These are phyloP conservation scores for Oconnorella tubifera DNA, from an alignment of 2,888 invertebrate genomes.

Conservation along the genomic window DNA sequence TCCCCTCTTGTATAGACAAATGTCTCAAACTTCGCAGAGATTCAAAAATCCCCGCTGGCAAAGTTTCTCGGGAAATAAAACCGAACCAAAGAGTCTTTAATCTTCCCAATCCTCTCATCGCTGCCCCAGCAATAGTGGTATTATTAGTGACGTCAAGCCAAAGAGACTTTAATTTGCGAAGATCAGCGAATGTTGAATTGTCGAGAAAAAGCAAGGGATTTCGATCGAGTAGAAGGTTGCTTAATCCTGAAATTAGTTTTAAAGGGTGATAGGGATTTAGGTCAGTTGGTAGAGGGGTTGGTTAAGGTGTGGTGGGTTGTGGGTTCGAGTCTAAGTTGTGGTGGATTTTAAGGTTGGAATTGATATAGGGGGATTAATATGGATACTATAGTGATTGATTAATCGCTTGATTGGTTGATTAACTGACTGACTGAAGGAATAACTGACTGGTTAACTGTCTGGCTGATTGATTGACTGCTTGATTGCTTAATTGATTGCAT, in stretches of 20 bases:
- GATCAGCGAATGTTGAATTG: constrained; percentile 13
- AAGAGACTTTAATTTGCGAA: constrained; percentile 18
- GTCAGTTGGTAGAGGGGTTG: no score
- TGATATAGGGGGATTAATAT: no score
- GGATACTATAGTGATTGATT: no score
- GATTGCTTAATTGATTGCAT: no score
- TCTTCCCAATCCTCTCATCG: constrained; percentile 15
- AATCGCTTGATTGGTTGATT: no score
- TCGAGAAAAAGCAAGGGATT: constrained; percentile 21
- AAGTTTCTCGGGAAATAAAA: constrained; percentile 3
- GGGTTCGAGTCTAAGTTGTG: no score
- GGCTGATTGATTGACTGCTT: no score
- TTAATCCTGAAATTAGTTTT: constrained; percentile 7
- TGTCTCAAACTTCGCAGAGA: constrained; percentile 12
- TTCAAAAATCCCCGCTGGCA: constrained; percentile 18
- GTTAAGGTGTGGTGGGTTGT: no score
- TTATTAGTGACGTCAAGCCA: constrained; percentile 22
- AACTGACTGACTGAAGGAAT: no score
- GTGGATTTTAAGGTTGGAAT: no score
- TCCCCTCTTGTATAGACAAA: constrained; percentile 19
- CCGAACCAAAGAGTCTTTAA: constrained; percentile 22
- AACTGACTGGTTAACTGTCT: no score
- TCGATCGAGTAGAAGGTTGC: constrained; percentile 22
- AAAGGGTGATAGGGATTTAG: no score
- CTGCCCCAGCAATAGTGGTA: constrained; percentile 12